These are phyloP conservation scores for Clarias gariepinus DNA, from an alignment of 2,113 vertebrate species.

Conservation along the genomic window DNA sequence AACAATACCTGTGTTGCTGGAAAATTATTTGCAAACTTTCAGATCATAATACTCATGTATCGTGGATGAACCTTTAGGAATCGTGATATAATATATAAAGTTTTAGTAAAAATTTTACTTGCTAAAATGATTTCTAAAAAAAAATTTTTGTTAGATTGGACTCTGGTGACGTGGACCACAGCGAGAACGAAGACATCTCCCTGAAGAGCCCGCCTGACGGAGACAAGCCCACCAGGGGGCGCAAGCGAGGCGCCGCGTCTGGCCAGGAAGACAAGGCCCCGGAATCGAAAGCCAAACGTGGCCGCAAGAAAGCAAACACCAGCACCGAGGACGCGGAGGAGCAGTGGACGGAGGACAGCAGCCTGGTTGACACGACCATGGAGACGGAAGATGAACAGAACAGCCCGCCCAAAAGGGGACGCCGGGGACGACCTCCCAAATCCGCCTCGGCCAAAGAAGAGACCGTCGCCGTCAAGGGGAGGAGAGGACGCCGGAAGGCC, in stretches of 20 bases:
- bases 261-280: slow-evolving; percentile 83
- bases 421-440: slow-evolving; percentile 91
- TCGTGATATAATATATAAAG: no score
- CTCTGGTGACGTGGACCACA: slow-evolving; percentile 83
- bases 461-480: slow-evolving; percentile 78
- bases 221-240: slow-evolving; percentile 86
- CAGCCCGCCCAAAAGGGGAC: slow-evolving; percentile 92
- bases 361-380: slow-evolving; percentile 79
- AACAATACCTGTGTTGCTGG: no score
- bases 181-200: slow-evolving; percentile 94
- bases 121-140: no score
- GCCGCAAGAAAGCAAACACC: slow-evolving; percentile 82
- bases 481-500: slow-evolving; percentile 87
- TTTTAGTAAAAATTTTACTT: no score
- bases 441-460: slow-evolving; percentile 81
- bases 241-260: slow-evolving; percentile 81
- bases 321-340: slow-evolving; percentile 80
- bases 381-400: slow-evolving; percentile 97
- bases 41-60: no score
- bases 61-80: no score
- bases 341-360: slow-evolving; percentile 85
- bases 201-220: slow-evolving; percentile 67
- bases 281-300: slow-evolving; percentile 87
- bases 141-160: slow-evolving; percentile 48
- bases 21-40: no score